Base-by-base conservation (phyloP, 2,888 invertebrate species). In the Carcina quercana region DNA sequence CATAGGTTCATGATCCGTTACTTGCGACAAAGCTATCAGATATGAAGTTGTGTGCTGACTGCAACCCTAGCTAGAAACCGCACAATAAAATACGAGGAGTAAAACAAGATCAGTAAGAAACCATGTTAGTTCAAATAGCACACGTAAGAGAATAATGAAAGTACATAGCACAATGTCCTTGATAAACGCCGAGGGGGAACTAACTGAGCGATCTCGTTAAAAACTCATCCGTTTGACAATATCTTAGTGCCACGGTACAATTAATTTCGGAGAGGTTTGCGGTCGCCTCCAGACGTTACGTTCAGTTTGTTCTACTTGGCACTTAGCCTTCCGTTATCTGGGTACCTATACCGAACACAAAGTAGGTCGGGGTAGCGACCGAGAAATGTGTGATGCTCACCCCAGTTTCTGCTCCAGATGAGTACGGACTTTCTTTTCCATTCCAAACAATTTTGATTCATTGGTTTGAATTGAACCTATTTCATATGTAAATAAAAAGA, bases 191-290 rank as follows among this genome's bases (percentile, higher is more conserved):
- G n/a, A n/a, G n/a, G n/a, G n/a, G n/a, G n/a, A n/a, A n/a, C n/a
- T 37, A 40, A 40, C 33, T 37, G 37, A 42, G 37, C 41, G 40
- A 45, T 50, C 57, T 60, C 54, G 62, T 73, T 73, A 66, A 62
- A 68, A 67, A 62, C 55, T 54, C 56, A 62, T 69, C 60, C 55
- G 50, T 55, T 58, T 60, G 63, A 65, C 68, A 70, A 73, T 73
- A 72, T 72, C 72, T 68, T 68, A 63, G 59, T 47, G 55, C 43
- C 44, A 37, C 42, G 51, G 56, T 63, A 68, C 71, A 73, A 80
- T 80, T 80, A 78, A 80, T 80, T 75, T 65, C 58, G 63, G 59
- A 55, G 53, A 60, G 67, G 68, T 49, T 58, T 75, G 80, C 60
- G 79, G 76, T 69, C 56, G 59, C 56, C 63, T 67, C 54, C 61